Conservation (phyloP, 2,888 invertebrate genomes). For the Gastracanthus pulcherrimus region DNA sequence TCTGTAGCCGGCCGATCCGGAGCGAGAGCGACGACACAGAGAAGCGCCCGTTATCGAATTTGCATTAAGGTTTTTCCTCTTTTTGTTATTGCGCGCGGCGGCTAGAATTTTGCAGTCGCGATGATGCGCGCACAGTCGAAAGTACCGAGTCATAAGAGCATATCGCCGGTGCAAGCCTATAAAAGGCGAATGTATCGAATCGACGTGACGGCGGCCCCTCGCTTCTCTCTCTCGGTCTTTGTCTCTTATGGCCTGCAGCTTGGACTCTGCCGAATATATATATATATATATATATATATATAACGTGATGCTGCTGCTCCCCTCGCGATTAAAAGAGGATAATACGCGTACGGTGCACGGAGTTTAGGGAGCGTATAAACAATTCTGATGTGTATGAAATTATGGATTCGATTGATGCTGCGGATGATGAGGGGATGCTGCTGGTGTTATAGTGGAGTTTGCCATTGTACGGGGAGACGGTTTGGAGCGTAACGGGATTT, state of each 20-base stretch:
- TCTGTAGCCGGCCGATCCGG: not conserved
- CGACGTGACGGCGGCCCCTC: not conserved
- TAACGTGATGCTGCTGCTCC: no score
- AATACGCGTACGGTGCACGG: no score
- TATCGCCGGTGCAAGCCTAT: constrained; percentile 30
- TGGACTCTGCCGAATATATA: not conserved
- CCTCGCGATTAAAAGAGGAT: no score
- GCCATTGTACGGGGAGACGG: no score
- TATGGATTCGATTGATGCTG: no score
- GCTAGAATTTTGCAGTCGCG: not conserved
- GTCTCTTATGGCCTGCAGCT: not conserved
- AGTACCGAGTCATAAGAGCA: constrained; percentile 28
- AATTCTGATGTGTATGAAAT: no score
- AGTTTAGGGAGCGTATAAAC: no score
- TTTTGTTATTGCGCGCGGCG: constrained; percentile 21
- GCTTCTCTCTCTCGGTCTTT: constrained; percentile 4
- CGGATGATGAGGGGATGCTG: no score
- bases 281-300: not conserved
- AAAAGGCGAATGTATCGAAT: constrained; percentile 50
- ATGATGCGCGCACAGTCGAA: not conserved
- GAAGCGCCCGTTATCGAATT: constrained; percentile 37
- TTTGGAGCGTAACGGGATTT: no score
- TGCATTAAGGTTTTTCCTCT: no score
- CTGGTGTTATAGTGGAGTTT: no score
- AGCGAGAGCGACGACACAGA: not conserved